Conservation (phyloP, 2,888 invertebrate species). For the Polymixis lichenea region DNA sequence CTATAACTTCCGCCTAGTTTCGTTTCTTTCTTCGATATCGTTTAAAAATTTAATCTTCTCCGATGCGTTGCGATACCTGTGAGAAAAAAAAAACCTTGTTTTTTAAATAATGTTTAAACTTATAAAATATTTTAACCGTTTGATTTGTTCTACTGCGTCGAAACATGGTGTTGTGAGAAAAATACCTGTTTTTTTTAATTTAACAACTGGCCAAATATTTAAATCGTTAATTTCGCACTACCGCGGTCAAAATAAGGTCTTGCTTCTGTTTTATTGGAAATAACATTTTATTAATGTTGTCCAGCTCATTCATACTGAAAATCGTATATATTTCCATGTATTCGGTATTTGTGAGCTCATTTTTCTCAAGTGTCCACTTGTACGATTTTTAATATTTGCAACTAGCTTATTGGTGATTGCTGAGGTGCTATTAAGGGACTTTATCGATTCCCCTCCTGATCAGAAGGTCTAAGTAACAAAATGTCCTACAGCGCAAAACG, state of each 20-base stretch:
- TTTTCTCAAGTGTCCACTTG: not conserved
- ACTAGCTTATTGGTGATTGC: too few relatives aligned
- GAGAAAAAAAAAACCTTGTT: slow-evolving; percentile 35
- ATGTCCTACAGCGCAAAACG: too few relatives aligned
- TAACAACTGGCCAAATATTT: too few relatives aligned
- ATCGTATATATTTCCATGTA: not conserved
- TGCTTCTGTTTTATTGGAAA: not conserved
- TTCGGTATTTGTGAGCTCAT: not conserved
- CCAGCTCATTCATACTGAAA: not conserved
- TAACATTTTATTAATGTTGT: not conserved
- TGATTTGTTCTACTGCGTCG: not conserved
- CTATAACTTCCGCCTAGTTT: slow-evolving; percentile 82
- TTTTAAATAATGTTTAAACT: not conserved
- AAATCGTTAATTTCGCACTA: too few relatives aligned
- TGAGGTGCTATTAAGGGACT: not conserved
- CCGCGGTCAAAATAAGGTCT: not conserved
- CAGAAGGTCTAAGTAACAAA: too few relatives aligned
- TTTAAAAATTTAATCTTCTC: slow-evolving; percentile 77
- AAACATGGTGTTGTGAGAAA: not conserved
- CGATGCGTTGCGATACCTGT: slow-evolving; percentile 77
- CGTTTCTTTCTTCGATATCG: slow-evolving; percentile 80
- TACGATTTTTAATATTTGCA: not conserved
- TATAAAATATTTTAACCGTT: not conserved
- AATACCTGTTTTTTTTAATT: too few relatives aligned
- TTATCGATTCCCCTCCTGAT: not conserved